Conservation (phyloP, 2,888 invertebrate genomes). For the Hyposoter didymator region DNA sequence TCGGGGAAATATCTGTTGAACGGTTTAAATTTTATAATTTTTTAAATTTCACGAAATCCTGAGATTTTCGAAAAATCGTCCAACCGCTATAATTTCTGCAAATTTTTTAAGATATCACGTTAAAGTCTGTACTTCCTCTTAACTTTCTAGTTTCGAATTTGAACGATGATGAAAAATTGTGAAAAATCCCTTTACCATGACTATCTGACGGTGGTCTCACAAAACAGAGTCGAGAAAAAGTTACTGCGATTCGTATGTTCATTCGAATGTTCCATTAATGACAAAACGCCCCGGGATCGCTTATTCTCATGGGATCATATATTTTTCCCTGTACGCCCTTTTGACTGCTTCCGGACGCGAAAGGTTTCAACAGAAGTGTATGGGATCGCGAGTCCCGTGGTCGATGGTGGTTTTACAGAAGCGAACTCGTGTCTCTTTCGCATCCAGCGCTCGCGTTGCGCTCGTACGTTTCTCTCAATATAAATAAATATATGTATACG, state of each 20-base stretch:
- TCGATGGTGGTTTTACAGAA: background rate
- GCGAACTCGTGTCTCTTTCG: background rate
- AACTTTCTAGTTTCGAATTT: too few relatives aligned
- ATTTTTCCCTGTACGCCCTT: conserved; percentile 11
- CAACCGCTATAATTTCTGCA: too few relatives aligned
- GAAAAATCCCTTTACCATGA: too few relatives aligned
- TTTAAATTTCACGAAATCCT: too few relatives aligned
- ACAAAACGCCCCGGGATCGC: background rate
- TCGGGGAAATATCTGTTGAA: too few relatives aligned
- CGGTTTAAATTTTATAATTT: too few relatives aligned
- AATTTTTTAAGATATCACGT: too few relatives aligned
- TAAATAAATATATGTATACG: conserved; percentile 42
- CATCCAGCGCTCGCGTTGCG: background rate
- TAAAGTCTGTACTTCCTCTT: too few relatives aligned
- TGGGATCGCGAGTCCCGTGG: background rate
- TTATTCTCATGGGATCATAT: background rate
- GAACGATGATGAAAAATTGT: too few relatives aligned
- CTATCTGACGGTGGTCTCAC: conserved; percentile 64
- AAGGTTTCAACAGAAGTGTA: background rate
- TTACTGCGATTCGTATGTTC: background rate
- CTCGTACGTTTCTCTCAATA: background rate
- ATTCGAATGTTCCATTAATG: background rate
- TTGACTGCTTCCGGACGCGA: background rate
- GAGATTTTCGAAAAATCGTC: too few relatives aligned
- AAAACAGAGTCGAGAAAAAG: conserved; percentile 7